Base-by-base conservation (phyloP, 1,140 invertebrate species). In the Drosophila biarmipes region DNA sequence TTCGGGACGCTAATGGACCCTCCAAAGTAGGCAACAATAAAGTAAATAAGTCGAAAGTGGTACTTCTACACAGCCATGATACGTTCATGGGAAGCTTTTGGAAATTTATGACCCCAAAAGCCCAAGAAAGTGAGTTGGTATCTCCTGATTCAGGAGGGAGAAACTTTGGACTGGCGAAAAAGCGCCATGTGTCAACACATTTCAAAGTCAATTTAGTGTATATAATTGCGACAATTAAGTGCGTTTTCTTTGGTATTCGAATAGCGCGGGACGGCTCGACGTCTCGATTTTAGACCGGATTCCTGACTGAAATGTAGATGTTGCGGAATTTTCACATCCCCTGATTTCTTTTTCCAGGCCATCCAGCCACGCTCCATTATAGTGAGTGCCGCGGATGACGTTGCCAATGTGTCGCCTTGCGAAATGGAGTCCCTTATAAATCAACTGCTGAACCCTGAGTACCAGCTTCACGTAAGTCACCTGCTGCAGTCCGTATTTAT, bases 381-480 rank as follows among this genome's bases (percentile, higher is more conserved):
- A 34, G 90, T 80, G 29, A 73, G 73, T 46, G 90, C 85, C 55
- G 56, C 68, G 2, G 89, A 91, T 29, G 85, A 85, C 71, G 75
- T 76, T 45, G 87, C 57, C 49, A 90, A 84, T 58, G 76, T 90
- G 46, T 84, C 91, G 51, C 89, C 90, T 34, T 92, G 89, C 51
- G 90, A 92, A 57, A 56, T 92, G 80, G 91, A 92, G 73, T 75
- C 90, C 48, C 58, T 92, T 66, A 85, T 92, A 86, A 91, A 90
- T 84, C 89, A 92, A 55, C 69, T 92, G 71, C 76, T 90, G 58
- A 90, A 91, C 85, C 91, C 91, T 8, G 91, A 91, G 52, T 91
- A 92, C 63, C 86, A 90, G 77, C 67, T 92, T 72, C 91, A 92
- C 59, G 91, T 92, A 87, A 91, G 91, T 86, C 64, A 73, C 63